These are phyloP conservation scores for Gonatopus flavifemur DNA, from an alignment of 1,140 invertebrate genomes.

Conservation along the genomic window DNA sequence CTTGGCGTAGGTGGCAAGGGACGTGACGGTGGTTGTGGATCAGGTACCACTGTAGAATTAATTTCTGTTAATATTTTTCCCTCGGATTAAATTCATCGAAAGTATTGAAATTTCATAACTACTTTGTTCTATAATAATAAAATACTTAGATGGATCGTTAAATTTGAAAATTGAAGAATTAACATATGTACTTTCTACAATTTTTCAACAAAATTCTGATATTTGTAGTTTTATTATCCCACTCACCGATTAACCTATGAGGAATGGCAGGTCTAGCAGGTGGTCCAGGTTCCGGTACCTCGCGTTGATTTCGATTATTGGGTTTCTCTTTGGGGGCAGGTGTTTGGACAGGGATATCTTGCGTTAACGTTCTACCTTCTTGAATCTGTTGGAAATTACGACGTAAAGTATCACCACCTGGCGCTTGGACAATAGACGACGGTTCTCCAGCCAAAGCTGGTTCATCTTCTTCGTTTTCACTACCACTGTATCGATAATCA, in stretches of 20 bases:
- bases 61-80: too few species aligned
- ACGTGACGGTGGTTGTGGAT: conserved; percentile 68
- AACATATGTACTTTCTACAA: too few species aligned
- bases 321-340: conserved; percentile 62
- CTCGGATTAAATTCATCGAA: too few species aligned
- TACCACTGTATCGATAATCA: conserved; percentile 83
- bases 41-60: conserved; percentile 62
- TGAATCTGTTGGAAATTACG: conserved; percentile 97
- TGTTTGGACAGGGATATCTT: conserved; percentile 59
- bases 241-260: conserved; percentile 77
- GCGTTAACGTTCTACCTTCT: conserved; percentile 73
- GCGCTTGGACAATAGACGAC: conserved; percentile 86
- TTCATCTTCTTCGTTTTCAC: conserved; percentile 88
- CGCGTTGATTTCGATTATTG: conserved; percentile 39
- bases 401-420: conserved; percentile 87
- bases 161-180: too few species aligned
- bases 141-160: too few species aligned
- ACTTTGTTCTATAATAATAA: too few species aligned
- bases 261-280: conserved; percentile 83
- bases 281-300: conserved; percentile 77
- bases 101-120: too few species aligned
- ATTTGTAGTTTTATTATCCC: neutral
- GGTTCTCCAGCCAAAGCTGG: conserved; percentile 82
- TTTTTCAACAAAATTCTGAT: neutral
- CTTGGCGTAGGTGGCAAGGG: conserved; percentile 85